Conservation (phyloP, 2,113 vertebrate species). For the Rattus norvegicus region DNA sequence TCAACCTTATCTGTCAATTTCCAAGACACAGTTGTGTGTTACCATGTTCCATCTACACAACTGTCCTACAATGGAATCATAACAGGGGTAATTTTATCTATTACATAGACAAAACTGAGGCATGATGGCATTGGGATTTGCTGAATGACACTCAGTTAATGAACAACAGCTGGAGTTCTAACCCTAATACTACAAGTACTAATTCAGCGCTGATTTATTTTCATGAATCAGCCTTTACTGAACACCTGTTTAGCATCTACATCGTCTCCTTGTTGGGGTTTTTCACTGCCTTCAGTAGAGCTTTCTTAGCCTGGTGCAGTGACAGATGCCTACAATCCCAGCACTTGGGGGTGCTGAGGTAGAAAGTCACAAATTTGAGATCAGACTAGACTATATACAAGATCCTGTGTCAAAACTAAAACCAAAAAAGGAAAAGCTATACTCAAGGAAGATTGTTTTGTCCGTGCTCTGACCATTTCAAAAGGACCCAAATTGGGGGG, state of each 20-base stretch:
- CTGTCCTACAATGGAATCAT: neutral
- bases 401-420: neutral
- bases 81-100: neutral
- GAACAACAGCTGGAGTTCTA: neutral
- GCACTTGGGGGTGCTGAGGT: neutral
- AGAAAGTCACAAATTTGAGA: neutral
- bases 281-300: neutral
- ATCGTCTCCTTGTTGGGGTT: neutral
- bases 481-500: constrained; percentile 24
- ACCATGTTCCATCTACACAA: neutral
- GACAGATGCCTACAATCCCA: neutral
- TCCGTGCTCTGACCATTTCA: constrained; percentile 5
- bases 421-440: neutral
- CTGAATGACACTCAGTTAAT: neutral
- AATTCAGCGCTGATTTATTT: neutral
- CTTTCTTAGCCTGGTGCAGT: neutral
- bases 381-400: neutral
- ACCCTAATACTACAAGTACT: neutral
- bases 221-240: constrained; percentile 5
- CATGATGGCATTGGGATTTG: constrained; percentile 2
- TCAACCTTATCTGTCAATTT: neutral
- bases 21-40: neutral
- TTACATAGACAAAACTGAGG: constrained; percentile 1
- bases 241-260: constrained; percentile 5
- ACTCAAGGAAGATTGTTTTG: neutral